Conservation (phyloP, 92 coral and sea anemone genomes). For the Bergia puertoricense region DNA sequence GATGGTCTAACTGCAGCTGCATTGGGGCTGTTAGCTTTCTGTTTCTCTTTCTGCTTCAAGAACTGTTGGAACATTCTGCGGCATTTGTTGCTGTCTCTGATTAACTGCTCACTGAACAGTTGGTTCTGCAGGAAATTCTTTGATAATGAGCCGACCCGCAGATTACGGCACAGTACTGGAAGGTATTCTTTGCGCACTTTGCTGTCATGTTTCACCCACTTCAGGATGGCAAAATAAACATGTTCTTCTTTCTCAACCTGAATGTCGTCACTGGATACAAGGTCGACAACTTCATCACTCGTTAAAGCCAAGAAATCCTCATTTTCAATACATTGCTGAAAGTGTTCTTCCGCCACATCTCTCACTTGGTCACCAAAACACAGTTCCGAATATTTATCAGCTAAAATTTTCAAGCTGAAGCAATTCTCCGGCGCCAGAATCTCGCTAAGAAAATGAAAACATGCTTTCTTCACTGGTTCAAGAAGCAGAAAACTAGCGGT, state of each 20-base stretch:
- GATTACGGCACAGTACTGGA: slow-evolving; percentile 38
- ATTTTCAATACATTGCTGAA: slow-evolving; percentile 35
- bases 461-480: slow-evolving; percentile 39
- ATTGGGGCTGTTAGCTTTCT: slow-evolving; percentile 10
- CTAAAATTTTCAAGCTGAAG: slow-evolving; percentile 41
- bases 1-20: slow-evolving; percentile 28
- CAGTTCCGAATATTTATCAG: slow-evolving; percentile 41
- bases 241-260: slow-evolving; percentile 48
- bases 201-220: slow-evolving; percentile 43
- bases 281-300: slow-evolving; percentile 34
- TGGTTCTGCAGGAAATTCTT: slow-evolving; percentile 41
- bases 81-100: slow-evolving; percentile 32
- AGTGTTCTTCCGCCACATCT: slow-evolving; percentile 37
- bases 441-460: slow-evolving; percentile 44
- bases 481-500: slow-evolving; percentile 41
- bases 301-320: slow-evolving; percentile 36
- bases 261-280: slow-evolving; percentile 40
- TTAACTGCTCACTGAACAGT: slow-evolving; percentile 27
- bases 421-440: slow-evolving; percentile 42
- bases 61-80: slow-evolving; percentile 45
- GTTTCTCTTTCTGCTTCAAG: slow-evolving; percentile 43
- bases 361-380: slow-evolving; percentile 40
- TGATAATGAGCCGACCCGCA: slow-evolving; percentile 27
- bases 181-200: slow-evolving; percentile 34
- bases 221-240: slow-evolving; percentile 40